phyloP scores from a whole-genome alignment of 2,113 vertebrate species.

The Chlorodrepanis virens region DNA sequence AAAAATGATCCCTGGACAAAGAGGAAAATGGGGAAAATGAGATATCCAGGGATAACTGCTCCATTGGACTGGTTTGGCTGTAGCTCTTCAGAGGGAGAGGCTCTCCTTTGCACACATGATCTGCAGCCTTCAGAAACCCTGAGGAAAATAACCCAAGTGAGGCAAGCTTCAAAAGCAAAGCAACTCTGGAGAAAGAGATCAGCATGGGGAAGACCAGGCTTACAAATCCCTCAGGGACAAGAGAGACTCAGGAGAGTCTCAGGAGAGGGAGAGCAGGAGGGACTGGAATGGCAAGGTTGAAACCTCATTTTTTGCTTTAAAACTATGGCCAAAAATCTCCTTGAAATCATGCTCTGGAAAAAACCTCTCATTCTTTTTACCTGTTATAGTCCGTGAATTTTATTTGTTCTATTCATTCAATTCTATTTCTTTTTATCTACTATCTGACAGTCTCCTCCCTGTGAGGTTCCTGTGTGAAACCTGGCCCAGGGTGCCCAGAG shows the following conservation, averaged over 20 bases:
- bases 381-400: fast-evolving
- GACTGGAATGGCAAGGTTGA: background rate
- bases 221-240: background rate
- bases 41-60: fast-evolving
- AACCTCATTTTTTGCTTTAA: fast-evolving
- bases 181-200: background rate
- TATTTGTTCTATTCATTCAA: background rate
- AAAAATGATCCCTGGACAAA: background rate
- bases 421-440: background rate
- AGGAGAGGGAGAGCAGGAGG: fast-evolving
- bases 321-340: fast-evolving
- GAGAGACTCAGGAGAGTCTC: fast-evolving
- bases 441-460: background rate
- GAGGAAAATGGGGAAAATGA: fast-evolving
- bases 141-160: background rate
- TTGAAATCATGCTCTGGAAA: background rate
- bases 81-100: background rate
- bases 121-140: background rate
- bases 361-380: fast-evolving
- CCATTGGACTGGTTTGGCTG: background rate
- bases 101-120: background rate
- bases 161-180: background rate
- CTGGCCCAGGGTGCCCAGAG: background rate
- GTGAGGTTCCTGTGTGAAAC: background rate
- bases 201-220: fast-evolving